Evolutionary conservation across 2,797 vertebrate genomes (phyloP), one percentile per base, ranked within the genome.

Genomic region (Micrastur ruficollis): DNA sequence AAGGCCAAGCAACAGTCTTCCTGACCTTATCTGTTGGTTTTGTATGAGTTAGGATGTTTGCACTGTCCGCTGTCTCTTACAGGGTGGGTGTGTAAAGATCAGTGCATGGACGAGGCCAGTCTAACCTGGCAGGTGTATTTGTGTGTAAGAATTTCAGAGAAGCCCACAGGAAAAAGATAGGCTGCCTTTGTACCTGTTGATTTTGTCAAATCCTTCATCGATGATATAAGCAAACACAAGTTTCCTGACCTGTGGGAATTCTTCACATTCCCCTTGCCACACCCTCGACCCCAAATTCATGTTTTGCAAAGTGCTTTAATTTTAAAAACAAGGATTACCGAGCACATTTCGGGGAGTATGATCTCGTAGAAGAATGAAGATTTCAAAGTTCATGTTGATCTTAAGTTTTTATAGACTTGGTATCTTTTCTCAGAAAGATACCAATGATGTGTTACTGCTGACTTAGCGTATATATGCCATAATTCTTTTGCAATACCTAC

Each of bases 341-440:
- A 90, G 68, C 62, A 59, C 40, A 34, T 78, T 87, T 85, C 26
- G 26, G 59, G 66, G 94, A 89, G 73, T 84, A 29, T 32, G 67
- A 72, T 86, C 79, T 93, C 68, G 49, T 90, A 50, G 23, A 90
- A 95, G 91, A 92, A 92, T 86, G 93, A 84, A 61, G 92, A 84
- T 85, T 85, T 95, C 95, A 96, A 95, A 97, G 94, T 96, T 96
- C 95, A 96, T 96, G 93, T 96, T 96, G 91, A 96, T 94, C 56
- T 95, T 78, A 38, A 90, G 91, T 73, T 89, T 94, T 97, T 95
- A 89, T 86, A 91, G 93, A 68, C 95, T 86, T 78, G 88, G 86
- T 95, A 94, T 97, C 90, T 95, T 93, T 94, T 74, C 76, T 76
- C 61, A 27, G 93, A 76, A 78, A 97, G 96, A 97, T 97, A 97